phyloP scores from a whole-genome alignment of 2,113 vertebrate genomes.

The Neomonachus schauinslandi region DNA sequence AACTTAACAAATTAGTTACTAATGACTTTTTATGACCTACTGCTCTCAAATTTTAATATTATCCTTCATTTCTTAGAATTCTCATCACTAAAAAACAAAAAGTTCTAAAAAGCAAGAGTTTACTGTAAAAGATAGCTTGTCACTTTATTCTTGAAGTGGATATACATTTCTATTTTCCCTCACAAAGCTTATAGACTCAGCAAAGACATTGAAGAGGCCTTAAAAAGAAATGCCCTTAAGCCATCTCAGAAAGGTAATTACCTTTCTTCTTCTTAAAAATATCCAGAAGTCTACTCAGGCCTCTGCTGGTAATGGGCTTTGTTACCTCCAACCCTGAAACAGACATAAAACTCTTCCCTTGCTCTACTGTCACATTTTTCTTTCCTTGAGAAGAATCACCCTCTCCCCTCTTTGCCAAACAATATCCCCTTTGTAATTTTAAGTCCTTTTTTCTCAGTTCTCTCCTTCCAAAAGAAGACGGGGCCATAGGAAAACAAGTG shows the following conservation, averaged over 20 bases:
- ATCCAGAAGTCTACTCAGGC: background rate
- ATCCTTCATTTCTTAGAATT: slow-evolving; percentile 20
- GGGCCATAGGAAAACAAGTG: background rate
- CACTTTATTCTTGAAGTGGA: background rate
- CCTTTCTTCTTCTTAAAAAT: slow-evolving; percentile 28
- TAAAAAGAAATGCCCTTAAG: slow-evolving; percentile 58
- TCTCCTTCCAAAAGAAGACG: background rate
- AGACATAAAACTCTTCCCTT: background rate
- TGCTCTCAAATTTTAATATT: slow-evolving; percentile 23
- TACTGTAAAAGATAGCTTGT: slow-evolving; percentile 22
- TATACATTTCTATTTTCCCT: slow-evolving; percentile 39
- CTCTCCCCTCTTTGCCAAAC: background rate
- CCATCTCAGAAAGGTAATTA: slow-evolving; percentile 57
- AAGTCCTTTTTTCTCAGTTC: background rate
- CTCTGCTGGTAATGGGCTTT: background rate
- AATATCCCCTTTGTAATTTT: slow-evolving; percentile 9
- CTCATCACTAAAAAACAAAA: background rate
- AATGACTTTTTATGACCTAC: background rate
- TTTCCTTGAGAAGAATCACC: slow-evolving; percentile 32
- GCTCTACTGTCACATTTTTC: background rate
- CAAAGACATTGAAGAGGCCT: slow-evolving; percentile 52
- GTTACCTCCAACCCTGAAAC: background rate
- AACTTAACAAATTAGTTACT: slow-evolving; percentile 2
- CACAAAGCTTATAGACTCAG: slow-evolving; percentile 47
- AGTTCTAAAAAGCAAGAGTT: background rate